Percentiles rank a stretch among this genome's conserved stretches.
These are phyloP conservation scores for Vimba vimba DNA, from an alignment of 2,113 vertebrate genomes.

Conservation along the genomic window DNA sequence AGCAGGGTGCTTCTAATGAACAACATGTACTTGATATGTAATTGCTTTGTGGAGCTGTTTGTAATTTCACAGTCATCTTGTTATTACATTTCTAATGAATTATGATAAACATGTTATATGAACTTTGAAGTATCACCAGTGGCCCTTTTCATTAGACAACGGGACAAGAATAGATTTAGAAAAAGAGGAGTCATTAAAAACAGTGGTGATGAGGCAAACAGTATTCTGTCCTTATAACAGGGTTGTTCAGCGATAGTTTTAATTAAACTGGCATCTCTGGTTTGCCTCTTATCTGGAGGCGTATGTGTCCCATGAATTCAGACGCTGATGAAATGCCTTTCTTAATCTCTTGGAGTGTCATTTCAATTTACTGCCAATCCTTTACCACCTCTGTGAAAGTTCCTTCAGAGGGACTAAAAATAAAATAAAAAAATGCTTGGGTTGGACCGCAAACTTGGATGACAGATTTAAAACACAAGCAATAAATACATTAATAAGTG, in stretches of 20 bases:
- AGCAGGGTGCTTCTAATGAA: constrained; percentile 23
- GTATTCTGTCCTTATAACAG: constrained; percentile 9
- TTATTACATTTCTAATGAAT: constrained; percentile 19
- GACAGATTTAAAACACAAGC: constrained; percentile 4
- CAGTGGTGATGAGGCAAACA: constrained; percentile 37
- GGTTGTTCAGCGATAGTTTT: constrained; percentile 24
- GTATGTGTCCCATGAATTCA: constrained; percentile 15
- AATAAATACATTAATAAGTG: background rate
- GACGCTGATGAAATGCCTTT: constrained; percentile 34
- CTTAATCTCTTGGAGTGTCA: constrained; percentile 41
- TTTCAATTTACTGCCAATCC: constrained; percentile 49
- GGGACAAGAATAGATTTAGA: background rate
- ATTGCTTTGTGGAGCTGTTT: constrained; percentile 9
- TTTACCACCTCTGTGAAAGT: constrained; percentile 30
- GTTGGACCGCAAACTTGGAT: constrained; percentile 7
- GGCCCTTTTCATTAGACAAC: constrained; percentile 35
- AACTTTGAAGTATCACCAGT: constrained; percentile 16
- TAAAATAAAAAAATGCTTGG: background rate
- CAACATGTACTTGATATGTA: constrained; percentile 29
- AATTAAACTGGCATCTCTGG: constrained; percentile 49
- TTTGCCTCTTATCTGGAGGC: constrained; percentile 44
- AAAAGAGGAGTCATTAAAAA: constrained; percentile 29
- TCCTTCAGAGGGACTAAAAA: background rate
- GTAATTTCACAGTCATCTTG: background rate
- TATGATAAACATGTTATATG: constrained; percentile 15